Evolutionary conservation across 2,797 vertebrate genomes (phyloP), one percentile per base, ranked within the genome.

Genomic region (Stomatorhinus walkeri): DNA sequence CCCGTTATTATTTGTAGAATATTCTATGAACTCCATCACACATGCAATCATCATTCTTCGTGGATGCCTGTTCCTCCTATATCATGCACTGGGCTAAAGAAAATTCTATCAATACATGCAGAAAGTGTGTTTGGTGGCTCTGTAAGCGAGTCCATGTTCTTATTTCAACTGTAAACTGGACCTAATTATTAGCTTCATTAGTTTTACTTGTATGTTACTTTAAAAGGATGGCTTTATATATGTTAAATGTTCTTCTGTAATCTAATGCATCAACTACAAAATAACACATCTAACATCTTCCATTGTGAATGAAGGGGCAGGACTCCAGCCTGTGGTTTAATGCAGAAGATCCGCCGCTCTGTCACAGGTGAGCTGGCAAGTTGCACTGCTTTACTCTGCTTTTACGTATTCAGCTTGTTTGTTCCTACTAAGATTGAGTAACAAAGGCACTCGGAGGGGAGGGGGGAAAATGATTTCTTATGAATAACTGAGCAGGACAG

Each of bases 271-370:
- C 28, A 43, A 36, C 48, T 61, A 10, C 72, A 79, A 19, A 87
- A 36, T 52, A 14, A 22, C 19, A 12, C 1, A 24, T 9, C 56
- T 68, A 52, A 86, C 22, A 51, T 49, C 84, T 91, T 85, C 90
- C 92, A 12, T 16, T 89, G 89, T 88, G 87, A 89, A 89, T 90
- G 90, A 91, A 92, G 91, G 89, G 87, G 92, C 89, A 96, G 94
- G 92, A 91, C 19, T 90, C 92, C 19, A 87, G 85, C 76, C 94
- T 93, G 89, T 93, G 95, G 91, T 32, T 87, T 36, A 94, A 87
- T 16, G 91, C 94, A 68, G 95, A 96, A 87, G 94, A 92, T 90
- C 93, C 92, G 54, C 94, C 94, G 91, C 94, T 91, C 91, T 93
- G 91, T 89, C 94, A 90, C 88, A 96, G 95, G 96, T 97, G 90